phyloP scores from a whole-genome alignment of 2,113 vertebrate species.

The Centropristis striata region DNA sequence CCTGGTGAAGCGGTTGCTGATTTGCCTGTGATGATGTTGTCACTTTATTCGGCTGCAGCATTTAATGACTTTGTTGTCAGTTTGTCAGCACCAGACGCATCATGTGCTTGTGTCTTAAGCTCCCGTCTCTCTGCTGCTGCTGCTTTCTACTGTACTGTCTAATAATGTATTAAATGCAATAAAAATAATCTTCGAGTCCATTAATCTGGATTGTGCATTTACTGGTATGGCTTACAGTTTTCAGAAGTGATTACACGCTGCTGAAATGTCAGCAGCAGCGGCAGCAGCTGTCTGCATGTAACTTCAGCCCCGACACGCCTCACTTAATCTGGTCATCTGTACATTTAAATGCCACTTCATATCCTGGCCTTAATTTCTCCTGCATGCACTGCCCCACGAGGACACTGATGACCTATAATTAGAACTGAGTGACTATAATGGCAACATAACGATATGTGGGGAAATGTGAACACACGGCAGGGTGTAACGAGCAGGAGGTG shows the following conservation, averaged over 20 bases:
- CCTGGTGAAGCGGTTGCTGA: neutral
- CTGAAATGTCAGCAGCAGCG: slow-evolving; percentile 60
- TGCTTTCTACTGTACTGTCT: slow-evolving; percentile 12
- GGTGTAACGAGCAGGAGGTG: neutral
- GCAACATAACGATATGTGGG: slow-evolving; percentile 5
- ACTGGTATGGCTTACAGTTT: slow-evolving; percentile 31
- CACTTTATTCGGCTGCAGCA: slow-evolving; percentile 13
- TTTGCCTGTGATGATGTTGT: slow-evolving; percentile 2
- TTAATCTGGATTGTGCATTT: slow-evolving; percentile 52
- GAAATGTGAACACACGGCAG: slow-evolving; percentile 14
- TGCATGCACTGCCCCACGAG: slow-evolving; percentile 11
- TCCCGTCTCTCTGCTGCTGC: slow-evolving; percentile 2
- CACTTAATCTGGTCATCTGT: slow-evolving; percentile 71
- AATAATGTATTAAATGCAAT: slow-evolving; percentile 23
- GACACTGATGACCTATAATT: slow-evolving; percentile 61
- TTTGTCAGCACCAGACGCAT: neutral
- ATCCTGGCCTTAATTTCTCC: slow-evolving; percentile 56
- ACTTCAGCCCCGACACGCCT: slow-evolving; percentile 49
- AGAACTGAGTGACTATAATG: slow-evolving; percentile 47
- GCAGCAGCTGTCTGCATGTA: slow-evolving; percentile 54
- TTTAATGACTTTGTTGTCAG: slow-evolving; percentile 22
- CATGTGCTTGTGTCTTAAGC: slow-evolving; percentile 1
- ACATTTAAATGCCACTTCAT: slow-evolving; percentile 63
- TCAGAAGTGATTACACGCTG: slow-evolving; percentile 45
- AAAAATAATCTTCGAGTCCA: slow-evolving; percentile 30